These are phyloP conservation scores for Gobio gobio DNA, from an alignment of 2,113 vertebrate species.

Conservation along the genomic window DNA sequence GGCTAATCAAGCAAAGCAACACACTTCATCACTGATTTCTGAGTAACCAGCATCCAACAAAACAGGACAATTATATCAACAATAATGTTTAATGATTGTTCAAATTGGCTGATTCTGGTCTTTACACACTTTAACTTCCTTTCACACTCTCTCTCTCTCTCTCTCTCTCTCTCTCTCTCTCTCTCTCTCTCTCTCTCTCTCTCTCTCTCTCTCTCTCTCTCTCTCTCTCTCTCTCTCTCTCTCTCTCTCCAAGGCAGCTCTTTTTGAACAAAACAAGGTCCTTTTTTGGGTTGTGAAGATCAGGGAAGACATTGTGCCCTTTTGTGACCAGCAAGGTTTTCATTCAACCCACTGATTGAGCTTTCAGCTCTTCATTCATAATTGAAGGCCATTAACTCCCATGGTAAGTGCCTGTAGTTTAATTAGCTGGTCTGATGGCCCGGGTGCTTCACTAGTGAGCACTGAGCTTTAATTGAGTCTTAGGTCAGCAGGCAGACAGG, in stretches of 20 bases:
- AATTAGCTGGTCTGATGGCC: conserved; percentile 59
- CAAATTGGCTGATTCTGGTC: neutral
- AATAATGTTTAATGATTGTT: conserved; percentile 1
- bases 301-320: conserved; percentile 36
- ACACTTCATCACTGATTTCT: conserved; percentile 36
- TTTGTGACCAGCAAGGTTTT: conserved; percentile 54
- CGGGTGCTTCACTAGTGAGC: conserved; percentile 44
- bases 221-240: neutral
- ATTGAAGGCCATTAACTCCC: conserved; percentile 66
- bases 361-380: conserved; percentile 62
- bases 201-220: neutral
- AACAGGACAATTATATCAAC: conserved; percentile 26
- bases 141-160: too few species aligned
- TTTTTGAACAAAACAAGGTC: neutral
- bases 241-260: neutral
- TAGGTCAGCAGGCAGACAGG: conserved; percentile 49
- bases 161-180: neutral
- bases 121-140: neutral
- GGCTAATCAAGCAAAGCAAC: conserved; percentile 16
- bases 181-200: too few species aligned
- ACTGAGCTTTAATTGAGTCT: conserved; percentile 56
- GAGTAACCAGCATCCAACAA: neutral
- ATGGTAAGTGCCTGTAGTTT: conserved; percentile 57
- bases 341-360: conserved; percentile 56
- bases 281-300: conserved; percentile 34